phyloP scores from a whole-genome alignment of 1,140 invertebrate species.

The Oryzaephilus surinamensis region DNA sequence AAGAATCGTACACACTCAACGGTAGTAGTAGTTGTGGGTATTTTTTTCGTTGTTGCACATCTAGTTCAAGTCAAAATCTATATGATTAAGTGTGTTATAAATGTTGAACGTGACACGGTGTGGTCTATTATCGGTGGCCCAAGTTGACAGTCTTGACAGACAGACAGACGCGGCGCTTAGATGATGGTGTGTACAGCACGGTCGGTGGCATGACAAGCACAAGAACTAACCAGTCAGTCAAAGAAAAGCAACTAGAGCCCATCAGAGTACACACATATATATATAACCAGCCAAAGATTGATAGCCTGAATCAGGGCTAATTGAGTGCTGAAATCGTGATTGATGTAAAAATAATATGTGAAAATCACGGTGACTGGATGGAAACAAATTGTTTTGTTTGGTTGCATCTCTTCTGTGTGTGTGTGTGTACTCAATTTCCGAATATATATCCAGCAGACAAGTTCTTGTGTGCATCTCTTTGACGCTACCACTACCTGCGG shows the following conservation, averaged over 20 bases:
- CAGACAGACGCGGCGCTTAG: constrained; percentile 12
- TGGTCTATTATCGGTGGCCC: constrained; percentile 3
- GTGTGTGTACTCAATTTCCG: too few species aligned
- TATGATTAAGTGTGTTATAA: background rate
- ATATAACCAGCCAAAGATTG: constrained; percentile 29
- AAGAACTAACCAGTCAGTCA: too few species aligned
- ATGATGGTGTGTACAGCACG: too few species aligned
- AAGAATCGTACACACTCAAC: too few species aligned
- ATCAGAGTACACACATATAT: too few species aligned
- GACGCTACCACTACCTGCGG: too few species aligned
- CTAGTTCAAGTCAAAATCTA: background rate
- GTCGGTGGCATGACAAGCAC: constrained; percentile 14
- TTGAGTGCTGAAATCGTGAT: constrained; percentile 32
- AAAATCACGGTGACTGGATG: constrained; percentile 30
- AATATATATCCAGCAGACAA: too few species aligned
- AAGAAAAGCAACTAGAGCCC: too few species aligned
- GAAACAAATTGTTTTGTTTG: constrained; percentile 32
- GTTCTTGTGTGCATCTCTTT: too few species aligned
- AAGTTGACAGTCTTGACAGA: constrained; percentile 9
- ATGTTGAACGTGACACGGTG: background rate
- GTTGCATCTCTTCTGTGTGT: too few species aligned
- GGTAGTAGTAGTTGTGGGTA: too few species aligned
- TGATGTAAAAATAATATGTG: constrained; percentile 35
- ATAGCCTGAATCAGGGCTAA: constrained; percentile 24
- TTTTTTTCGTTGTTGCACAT: background rate